A percentile compares a stretch with the other conserved stretches of the same genome.
Evolutionary conservation across 2,113 vertebrate species (phyloP).

Genomic region (Physeter macrocephalus): DNA sequence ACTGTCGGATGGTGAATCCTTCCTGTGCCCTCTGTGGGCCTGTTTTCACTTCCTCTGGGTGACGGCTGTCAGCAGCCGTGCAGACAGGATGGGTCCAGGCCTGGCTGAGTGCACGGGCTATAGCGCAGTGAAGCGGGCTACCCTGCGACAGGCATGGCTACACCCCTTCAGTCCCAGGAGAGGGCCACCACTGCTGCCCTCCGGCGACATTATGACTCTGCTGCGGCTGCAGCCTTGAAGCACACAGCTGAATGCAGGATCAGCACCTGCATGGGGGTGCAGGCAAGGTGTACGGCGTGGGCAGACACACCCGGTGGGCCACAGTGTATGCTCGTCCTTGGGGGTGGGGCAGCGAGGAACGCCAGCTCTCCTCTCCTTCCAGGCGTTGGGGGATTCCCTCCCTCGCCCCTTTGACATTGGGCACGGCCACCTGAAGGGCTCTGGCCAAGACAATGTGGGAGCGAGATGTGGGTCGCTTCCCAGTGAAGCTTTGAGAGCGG

Average conservation of each 20-base stretch:
- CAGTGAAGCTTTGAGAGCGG: not conserved
- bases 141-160: not conserved
- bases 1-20: fast-evolving
- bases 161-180: not conserved
- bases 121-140: fast-evolving
- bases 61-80: fast-evolving
- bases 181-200: no score
- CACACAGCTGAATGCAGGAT: not conserved
- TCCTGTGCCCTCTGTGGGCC: fast-evolving
- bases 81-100: fast-evolving
- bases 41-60: not conserved
- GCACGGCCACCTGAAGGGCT: fast-evolving
- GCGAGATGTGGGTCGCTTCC: not conserved
- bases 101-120: fast-evolving
- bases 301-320: not conserved
- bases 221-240: not conserved
- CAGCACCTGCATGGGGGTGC: fast-evolving
- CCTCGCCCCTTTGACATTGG: not conserved
- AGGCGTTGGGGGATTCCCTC: not conserved
- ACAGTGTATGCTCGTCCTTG: fast-evolving
- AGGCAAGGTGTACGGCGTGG: fast-evolving
- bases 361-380: not conserved
- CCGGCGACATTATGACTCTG: not conserved
- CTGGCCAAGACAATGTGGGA: not conserved
- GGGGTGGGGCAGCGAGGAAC: not conserved